Evolutionary conservation across 1,140 invertebrate genomes (phyloP), one percentile per base, ranked within the genome.

Genomic region (Nasonia giraulti): DNA sequence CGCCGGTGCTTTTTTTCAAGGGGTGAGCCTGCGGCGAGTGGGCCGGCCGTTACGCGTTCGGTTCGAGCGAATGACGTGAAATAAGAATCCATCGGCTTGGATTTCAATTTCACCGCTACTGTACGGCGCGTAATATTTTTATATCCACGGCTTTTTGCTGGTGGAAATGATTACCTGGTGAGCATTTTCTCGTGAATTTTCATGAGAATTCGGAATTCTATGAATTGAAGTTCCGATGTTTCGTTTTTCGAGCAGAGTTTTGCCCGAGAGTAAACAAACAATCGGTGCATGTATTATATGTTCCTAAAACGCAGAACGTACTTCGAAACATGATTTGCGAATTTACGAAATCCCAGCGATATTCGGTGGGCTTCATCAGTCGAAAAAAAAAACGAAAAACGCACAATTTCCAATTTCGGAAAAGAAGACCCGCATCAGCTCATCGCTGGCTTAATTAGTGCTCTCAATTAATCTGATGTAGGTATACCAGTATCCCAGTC

Each of bases 391-490:
- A 50, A 50, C 2, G 14, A 50, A 62, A 62, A 20, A 0, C 17
- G 20, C 2, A 62, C 2, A 62, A 1, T 62, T 6, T 62, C 55
- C 17, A 6, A 14, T 50, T 50, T 50, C 47, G 10, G 12, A 10
- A 62, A 62, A 62, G 17, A 62, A 62, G 17, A 20, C 14, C 17
- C 14, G 3, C 14, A 5, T 2, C 4, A 4, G 68, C 27, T 44
- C 62, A 40, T 40, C 40, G 50, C 10, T 14, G 2, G 40, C 20
- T 91, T 90, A 90, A 90, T 91, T 90, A 91, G 88, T 86, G 84
- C 86, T 88, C 86, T 89, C 87, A 86, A 90, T 90, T 89, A 88
- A 90, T 75, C 85, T 23, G 50, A 79, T 1, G 40, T 10, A 27
- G 27, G 27, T 27, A 44, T 44, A 44, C 8, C 7, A 8, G 8